Conservation (phyloP, 2,113 vertebrate genomes). For the Trinectes maculatus region DNA sequence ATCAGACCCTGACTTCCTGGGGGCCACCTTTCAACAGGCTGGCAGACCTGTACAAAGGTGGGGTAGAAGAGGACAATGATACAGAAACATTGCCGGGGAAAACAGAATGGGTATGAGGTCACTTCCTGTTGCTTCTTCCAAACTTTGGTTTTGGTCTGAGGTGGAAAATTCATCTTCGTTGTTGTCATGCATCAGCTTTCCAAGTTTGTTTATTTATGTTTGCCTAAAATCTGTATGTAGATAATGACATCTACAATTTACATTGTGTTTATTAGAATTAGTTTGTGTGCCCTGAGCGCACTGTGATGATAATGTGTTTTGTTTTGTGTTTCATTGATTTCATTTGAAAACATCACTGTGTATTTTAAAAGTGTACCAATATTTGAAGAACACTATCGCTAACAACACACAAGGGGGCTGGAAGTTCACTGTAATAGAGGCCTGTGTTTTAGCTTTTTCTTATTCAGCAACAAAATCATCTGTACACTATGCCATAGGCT, state of each 20-base stretch:
- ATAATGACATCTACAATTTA: not conserved
- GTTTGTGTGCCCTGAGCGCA: not conserved
- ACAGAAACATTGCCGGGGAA: conserved; percentile 58
- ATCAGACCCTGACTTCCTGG: conserved; percentile 42
- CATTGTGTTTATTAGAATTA: no score
- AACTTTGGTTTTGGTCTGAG: not conserved
- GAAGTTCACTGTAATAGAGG: no score
- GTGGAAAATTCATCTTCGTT: not conserved
- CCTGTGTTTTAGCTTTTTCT: no score
- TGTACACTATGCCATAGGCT: no score
- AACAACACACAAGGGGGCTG: no score
- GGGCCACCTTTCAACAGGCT: conserved; percentile 56
- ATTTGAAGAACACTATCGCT: no score
- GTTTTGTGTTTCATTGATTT: not conserved
- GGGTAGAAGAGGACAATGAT: conserved; percentile 47
- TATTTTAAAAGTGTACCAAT: no score
- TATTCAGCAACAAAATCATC: no score
- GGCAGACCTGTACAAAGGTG: conserved; percentile 50
- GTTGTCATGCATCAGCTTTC: not conserved
- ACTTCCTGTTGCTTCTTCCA: not conserved
- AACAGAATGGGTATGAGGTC: conserved; percentile 61
- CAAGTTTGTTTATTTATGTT: not conserved
- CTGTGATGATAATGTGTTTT: not conserved
- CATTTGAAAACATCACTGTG: not conserved
- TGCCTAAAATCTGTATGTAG: not conserved